A percentile compares a stretch with the other conserved stretches of the same genome.
These are phyloP conservation scores for Saxicola maurus DNA, from an alignment of 2,797 vertebrate genomes.

Conservation along the genomic window DNA sequence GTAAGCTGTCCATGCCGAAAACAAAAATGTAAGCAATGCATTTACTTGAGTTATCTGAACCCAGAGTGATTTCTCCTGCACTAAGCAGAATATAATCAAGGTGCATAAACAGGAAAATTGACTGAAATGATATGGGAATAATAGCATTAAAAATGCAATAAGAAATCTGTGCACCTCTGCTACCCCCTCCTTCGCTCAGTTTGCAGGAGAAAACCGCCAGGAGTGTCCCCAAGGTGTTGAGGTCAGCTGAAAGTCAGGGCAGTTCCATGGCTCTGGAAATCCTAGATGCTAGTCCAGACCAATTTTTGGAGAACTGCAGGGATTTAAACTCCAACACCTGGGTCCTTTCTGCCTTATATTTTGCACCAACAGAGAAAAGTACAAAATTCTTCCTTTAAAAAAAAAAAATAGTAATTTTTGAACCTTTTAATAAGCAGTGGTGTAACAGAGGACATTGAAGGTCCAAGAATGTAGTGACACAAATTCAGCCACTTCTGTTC, in stretches of 20 bases:
- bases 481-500: not conserved
- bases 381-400: not conserved
- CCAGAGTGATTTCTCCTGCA: not conserved
- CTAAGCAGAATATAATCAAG: not conserved
- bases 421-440: not conserved
- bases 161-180: accelerated
- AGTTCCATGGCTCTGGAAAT: not conserved
- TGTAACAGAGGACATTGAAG: not conserved
- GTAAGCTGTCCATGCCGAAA: not conserved
- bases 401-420: not conserved
- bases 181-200: not conserved
- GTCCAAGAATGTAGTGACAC: not conserved
- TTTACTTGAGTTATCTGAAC: slow-evolving; percentile 5
- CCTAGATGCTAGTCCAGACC: not conserved
- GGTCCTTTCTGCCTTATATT: not conserved
- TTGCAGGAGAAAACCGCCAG: not conserved
- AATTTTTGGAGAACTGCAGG: not conserved
- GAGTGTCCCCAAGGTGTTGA: accelerated
- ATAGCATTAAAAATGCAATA: not conserved
- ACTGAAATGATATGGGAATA: not conserved
- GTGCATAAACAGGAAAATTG: slow-evolving; percentile 21
- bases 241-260: not conserved
- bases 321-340: not conserved
- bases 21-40: not conserved
- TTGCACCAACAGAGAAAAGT: not conserved